Evolutionary conservation across 2,888 invertebrate genomes (phyloP), one percentile per base, ranked within the genome.

Genomic region (Drosophila kuntzei): DNA sequence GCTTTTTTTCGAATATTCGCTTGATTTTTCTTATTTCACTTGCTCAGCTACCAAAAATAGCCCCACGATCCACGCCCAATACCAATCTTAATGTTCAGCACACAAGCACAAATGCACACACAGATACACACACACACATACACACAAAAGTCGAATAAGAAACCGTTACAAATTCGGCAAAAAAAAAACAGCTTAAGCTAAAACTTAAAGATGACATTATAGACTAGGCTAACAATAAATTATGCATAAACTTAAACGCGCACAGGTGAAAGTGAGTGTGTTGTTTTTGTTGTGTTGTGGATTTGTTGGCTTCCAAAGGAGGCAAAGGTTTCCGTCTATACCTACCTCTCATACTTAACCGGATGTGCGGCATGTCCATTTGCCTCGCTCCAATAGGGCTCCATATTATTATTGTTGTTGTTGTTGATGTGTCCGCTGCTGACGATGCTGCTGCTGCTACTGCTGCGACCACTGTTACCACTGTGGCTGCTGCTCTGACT

Each of bases 271-370:
- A 85, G 82, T 85, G 75, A 69, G 53, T 79, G 49, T 58, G 49
- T 32, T 51, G 43, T 50, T 65, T 16, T 57, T 79, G 34, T 63
- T 44, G 49, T 61, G 20, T 57, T 59, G 59, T 59, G 54, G 47
- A 43, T 66, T 36, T 65, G n/a, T 54, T 58, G 20, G 18, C 20
- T 22, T 27, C 27, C 27, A 27, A 46, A 7, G 20, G n/a, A 39
- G 29, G 27, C 47, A 61, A 69, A 37, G 53, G 29, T 47, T 59
- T 25, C 44, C 12, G 14, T 50, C 44, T 76, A 86, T 90, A 90
- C 90, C 90, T 90, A 92, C 92, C 92, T 92, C 87, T 92, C 92
- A 86, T 92, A 92, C 90, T 92, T 92, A 76, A 92, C 92, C 82
- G 92, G 91, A 90, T 92, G 92, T 79, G 92, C 87, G 84, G 91